Evolutionary conservation across 2,113 vertebrate genomes (phyloP).

Genomic region (Ceyx melanurus): DNA sequence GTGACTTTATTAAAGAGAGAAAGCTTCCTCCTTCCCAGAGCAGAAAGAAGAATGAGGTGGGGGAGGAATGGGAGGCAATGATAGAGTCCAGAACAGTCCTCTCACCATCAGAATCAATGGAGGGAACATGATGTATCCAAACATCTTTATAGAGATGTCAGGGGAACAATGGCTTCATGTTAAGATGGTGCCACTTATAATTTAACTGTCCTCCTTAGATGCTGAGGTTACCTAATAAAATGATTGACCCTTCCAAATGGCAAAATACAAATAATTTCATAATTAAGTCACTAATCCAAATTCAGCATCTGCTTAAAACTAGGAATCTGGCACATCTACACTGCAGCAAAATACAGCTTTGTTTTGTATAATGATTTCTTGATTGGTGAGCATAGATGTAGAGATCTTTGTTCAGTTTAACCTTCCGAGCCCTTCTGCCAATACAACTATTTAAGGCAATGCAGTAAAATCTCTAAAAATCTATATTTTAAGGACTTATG

Average conservation of each 20-base stretch:
- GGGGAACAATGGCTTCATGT: background rate
- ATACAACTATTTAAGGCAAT: background rate
- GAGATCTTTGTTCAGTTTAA: background rate
- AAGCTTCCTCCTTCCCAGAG: background rate
- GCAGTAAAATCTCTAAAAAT: background rate
- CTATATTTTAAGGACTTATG: background rate
- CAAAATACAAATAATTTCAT: background rate
- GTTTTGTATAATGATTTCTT: background rate
- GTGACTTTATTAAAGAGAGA: conserved; percentile 44
- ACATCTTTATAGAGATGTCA: background rate
- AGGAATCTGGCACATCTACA: background rate
- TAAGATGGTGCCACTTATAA: background rate
- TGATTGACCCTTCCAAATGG: background rate
- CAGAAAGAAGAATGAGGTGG: background rate
- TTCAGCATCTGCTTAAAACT: background rate
- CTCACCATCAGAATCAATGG: background rate
- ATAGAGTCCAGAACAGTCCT: background rate
- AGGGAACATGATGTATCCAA: conserved; percentile 16
- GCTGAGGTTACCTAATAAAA: background rate
- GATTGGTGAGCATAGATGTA: background rate
- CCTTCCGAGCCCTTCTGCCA: background rate
- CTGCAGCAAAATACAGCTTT: background rate
- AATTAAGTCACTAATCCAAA: background rate
- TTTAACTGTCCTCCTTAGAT: background rate
- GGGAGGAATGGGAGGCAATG: background rate